phyloP scores from a whole-genome alignment of 2,797 vertebrate species.

The Enteromius treurensis region DNA sequence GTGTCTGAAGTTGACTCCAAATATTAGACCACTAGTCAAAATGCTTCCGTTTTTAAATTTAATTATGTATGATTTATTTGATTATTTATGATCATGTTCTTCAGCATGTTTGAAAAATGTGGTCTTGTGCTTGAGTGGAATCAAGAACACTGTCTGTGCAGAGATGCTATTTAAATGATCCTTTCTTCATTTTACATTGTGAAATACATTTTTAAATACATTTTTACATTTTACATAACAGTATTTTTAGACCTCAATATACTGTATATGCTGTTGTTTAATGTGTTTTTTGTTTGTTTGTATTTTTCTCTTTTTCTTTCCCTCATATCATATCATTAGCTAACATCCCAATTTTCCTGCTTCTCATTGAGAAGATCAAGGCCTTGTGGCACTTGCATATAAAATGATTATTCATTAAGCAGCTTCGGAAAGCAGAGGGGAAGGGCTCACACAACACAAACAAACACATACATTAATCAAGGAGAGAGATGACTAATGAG shows the following conservation, averaged over 20 bases:
- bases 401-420: conserved; percentile 77
- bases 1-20: neutral
- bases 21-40: neutral
- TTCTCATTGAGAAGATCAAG: conserved; percentile 73
- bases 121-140: neutral
- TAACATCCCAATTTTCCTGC: conserved; percentile 51
- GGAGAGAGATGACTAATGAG: conserved; percentile 60
- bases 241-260: neutral
- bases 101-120: neutral
- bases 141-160: neutral
- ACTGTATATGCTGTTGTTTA: conserved; percentile 12
- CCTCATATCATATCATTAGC: conserved; percentile 51
- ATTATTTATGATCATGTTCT: neutral
- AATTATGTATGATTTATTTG: too few relatives aligned
- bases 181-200: too few relatives aligned
- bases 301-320: conserved; percentile 8
- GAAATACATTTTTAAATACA: too few relatives aligned
- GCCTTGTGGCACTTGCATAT: conserved; percentile 71
- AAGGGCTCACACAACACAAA: conserved; percentile 71
- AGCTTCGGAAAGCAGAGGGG: conserved; percentile 71
- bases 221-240: too few relatives aligned
- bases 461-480: conserved; percentile 61
- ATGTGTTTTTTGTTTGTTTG: conserved; percentile 6
- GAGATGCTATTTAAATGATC: too few relatives aligned
- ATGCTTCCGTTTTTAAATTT: neutral